These are phyloP conservation scores for Trimorus sp. DNA, from an alignment of 2,888 invertebrate species.

Conservation along the genomic window DNA sequence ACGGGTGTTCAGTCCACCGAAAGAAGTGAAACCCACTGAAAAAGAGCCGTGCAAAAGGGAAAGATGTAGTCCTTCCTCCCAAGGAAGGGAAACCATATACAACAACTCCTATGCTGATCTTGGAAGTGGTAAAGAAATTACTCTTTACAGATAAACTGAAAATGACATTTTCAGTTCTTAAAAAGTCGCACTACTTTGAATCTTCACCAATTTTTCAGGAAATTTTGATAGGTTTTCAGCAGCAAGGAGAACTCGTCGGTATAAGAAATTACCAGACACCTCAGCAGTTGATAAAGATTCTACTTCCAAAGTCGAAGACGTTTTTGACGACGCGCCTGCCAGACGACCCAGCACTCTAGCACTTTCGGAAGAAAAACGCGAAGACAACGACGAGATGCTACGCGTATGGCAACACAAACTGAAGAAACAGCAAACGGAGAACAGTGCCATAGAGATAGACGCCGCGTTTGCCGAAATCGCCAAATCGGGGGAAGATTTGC, in stretches of 20 bases:
- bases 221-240: slow-evolving; percentile 93
- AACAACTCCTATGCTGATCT: slow-evolving; percentile 74
- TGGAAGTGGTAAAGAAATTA: slow-evolving; percentile 76
- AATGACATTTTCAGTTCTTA: too few species aligned
- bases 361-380: slow-evolving; percentile 76
- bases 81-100: slow-evolving; percentile 71
- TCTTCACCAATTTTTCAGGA: slow-evolving; percentile 80
- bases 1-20: slow-evolving; percentile 86
- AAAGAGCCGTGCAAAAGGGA: slow-evolving; percentile 77
- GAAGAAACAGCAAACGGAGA: slow-evolving; percentile 78
- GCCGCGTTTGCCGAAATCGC: slow-evolving; percentile 79
- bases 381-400: slow-evolving; percentile 80
- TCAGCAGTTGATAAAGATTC: slow-evolving; percentile 47
- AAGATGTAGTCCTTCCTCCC: slow-evolving; percentile 76
- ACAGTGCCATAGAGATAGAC: slow-evolving; percentile 77
- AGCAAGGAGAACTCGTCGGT: slow-evolving; percentile 90
- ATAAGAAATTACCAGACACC: slow-evolving; percentile 84
- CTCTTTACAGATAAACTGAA: too few species aligned
- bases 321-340: slow-evolving; percentile 51
- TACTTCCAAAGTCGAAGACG: slow-evolving; percentile 45
- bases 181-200: neutral
- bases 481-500: slow-evolving; percentile 80
- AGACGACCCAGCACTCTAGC: slow-evolving; percentile 74
- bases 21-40: slow-evolving; percentile 83
- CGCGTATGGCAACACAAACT: slow-evolving; percentile 88